phyloP scores from a whole-genome alignment of 1,140 invertebrate genomes.

The Tetragonula clypearis region DNA sequence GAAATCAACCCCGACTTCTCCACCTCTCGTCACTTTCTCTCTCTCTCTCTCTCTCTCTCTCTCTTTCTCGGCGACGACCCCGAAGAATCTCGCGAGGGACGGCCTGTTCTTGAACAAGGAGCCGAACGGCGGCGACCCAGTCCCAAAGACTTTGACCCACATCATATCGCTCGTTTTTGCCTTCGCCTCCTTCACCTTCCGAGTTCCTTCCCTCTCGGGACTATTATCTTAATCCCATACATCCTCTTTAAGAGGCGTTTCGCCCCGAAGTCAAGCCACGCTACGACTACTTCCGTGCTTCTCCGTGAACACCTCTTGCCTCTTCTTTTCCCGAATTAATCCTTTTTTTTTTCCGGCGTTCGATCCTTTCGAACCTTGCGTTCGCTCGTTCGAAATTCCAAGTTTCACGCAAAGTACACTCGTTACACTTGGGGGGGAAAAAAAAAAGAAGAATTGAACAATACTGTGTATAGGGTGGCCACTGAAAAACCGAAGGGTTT shows the following conservation, averaged over 20 bases:
- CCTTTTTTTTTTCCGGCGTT: too few relatives aligned
- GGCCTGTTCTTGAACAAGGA: slow-evolving; percentile 61
- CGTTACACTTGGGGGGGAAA: too few relatives aligned
- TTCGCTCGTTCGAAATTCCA: too few relatives aligned
- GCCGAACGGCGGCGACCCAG: slow-evolving; percentile 70
- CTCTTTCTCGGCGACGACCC: slow-evolving; percentile 41
- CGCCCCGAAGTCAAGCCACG: slow-evolving; percentile 34
- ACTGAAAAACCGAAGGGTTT: too few relatives aligned
- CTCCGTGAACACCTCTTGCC: neutral
- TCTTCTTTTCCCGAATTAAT: neutral
- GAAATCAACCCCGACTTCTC: slow-evolving; percentile 53
- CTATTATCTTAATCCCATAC: slow-evolving; percentile 79
- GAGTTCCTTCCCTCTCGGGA: slow-evolving; percentile 69
- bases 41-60: too few relatives aligned
- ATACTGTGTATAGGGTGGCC: too few relatives aligned
- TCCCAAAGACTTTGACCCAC: slow-evolving; percentile 77
- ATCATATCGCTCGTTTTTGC: slow-evolving; percentile 79
- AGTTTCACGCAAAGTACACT: too few relatives aligned
- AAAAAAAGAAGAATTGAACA: too few relatives aligned
- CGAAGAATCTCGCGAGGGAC: slow-evolving; percentile 66
- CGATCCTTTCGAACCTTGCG: too few relatives aligned
- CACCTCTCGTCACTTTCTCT: slow-evolving; percentile 10
- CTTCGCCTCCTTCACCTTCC: slow-evolving; percentile 65
- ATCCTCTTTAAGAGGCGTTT: slow-evolving; percentile 75
- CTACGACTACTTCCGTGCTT: slow-evolving; percentile 18